Evolutionary conservation across 2,797 vertebrate species (phyloP), one percentile per base, ranked within the genome.

Genomic region (Rhadinocentrus ornatus): DNA sequence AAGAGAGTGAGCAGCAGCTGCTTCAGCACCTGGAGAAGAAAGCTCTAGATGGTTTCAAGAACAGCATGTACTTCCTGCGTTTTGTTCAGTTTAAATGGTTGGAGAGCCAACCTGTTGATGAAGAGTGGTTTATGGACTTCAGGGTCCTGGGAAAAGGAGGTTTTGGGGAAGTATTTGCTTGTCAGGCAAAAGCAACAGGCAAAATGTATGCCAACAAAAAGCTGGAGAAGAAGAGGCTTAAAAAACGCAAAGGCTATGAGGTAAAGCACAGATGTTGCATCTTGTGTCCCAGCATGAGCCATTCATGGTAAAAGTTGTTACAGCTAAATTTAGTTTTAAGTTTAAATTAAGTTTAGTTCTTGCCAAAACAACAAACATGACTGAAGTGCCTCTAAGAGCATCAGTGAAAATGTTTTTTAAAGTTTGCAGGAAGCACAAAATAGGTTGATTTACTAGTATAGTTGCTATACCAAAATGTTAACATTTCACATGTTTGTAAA

Each of bases 181-280:
- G 93, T 73, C 93, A 95, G 87, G 91, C 94, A 12, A 94, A 92
- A 74, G 93, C 93, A 20, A 95, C 94, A 0, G 94, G 94, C 44
- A 95, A 95, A 88, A 92, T 95, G 94, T 95, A 95, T 0, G 94
- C 93, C 74, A 95, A 95, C 87, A 95, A 95, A 82, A 95, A 95
- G 80, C 91, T 95, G 59, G 93, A 94, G 15, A 95, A 95, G 81
- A 95, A 94, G 73, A 90, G 94, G 62, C 86, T 95, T 84, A 95
- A 95, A 90, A 94, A 95, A 67, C 91, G 92, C 72, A 94, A 91
- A 84, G 93, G 93, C 53, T 94, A 95, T 11, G 73, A 94, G 81
- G 94, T 94, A 88, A 85, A 68, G 26, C 31, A 18, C n/a, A 20
- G 10, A 63, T 2, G 6, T 7, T 10, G 22, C 22, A 52, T 24